Evolutionary conservation across 2,113 vertebrate species (phyloP), one percentile per base, ranked within the genome.

Genomic region (Hippocampus guttulatus): DNA sequence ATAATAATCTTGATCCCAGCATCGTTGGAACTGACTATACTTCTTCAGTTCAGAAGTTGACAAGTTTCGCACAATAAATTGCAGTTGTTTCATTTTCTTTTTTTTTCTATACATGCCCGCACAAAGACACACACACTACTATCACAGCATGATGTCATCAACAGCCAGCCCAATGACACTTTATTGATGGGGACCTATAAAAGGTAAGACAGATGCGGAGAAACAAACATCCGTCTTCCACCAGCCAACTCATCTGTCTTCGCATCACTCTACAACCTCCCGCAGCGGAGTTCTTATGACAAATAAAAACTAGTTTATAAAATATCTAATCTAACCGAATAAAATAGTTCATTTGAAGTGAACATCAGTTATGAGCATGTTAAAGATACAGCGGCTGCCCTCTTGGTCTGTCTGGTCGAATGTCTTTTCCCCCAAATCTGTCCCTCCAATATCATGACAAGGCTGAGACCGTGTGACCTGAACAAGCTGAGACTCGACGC

Each of bases 131-230:
- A 40, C 14, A 41, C 20, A 63, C 6, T 8, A 8, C 18, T 8
- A 5, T 43, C 70, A 65, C 63, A 23, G 63, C 64, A 85, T 85
- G 86, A 91, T 82, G 81, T 87, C 89, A 91, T 74, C 69, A 76
- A 52, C 51, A 23, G n/a, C 64, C 62, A 30, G 20, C 76, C 45
- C 64, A 25, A 16, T 78, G 78, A 84, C 81, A 81, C 69, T 70
- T 74, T 81, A 84, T 84, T 84, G 75, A 89, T 72, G 77, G 61
- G 27, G 5, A 58, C 76, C 74, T 6, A 75, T 79, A 77, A 30
- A 85, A 74, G 74, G 68, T 64, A 76, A 74, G 64, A 73, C 27
- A 78, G 57, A 60, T 30, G 63, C 71, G 20, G 57, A 45, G 71
- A 65, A 64, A 33, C 51, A 69, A 73, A 70, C 71, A 72, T 77